Percentiles rank a stretch among this genome's conserved stretches.
Conservation (phyloP, 2,113 vertebrate species). For the Protobothrops mucrosquamatus region DNA sequence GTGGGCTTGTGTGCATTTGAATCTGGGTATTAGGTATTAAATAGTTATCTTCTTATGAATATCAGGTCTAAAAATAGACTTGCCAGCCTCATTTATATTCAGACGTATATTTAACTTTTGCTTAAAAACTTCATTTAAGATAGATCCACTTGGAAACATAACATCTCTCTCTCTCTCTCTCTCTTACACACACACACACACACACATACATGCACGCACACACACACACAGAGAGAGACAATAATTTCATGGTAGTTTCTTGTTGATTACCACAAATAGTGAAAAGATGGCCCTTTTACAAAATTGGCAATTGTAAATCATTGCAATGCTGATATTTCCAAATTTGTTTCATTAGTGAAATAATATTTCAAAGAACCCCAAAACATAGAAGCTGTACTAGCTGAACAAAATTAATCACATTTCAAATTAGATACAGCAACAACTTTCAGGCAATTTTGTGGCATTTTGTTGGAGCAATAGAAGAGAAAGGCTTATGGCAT, state of each 20-base stretch:
- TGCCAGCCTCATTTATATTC: slow-evolving; percentile 7
- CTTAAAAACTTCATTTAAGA: slow-evolving; percentile 29
- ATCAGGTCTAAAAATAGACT: slow-evolving; percentile 18
- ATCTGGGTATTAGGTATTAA: slow-evolving; percentile 17
- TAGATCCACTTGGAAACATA: slow-evolving; percentile 10
- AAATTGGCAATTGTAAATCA: slow-evolving; percentile 50
- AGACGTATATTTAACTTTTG: slow-evolving; percentile 22
- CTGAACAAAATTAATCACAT: slow-evolving; percentile 43
- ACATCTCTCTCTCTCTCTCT: slow-evolving; percentile 3
- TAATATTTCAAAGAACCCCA: slow-evolving; percentile 40
- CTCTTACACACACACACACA: neutral
- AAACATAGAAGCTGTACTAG: slow-evolving; percentile 22
- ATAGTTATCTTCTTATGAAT: neutral
- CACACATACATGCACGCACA: neutral
- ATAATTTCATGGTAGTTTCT: slow-evolving; percentile 43
- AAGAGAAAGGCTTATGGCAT: neutral
- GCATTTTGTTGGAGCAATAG: slow-evolving; percentile 8
- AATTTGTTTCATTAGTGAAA: slow-evolving; percentile 39
- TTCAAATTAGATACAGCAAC: slow-evolving; percentile 32
- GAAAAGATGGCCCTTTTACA: slow-evolving; percentile 41
- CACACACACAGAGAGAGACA: slow-evolving; percentile 15
- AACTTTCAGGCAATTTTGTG: slow-evolving; percentile 37
- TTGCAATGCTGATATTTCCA: slow-evolving; percentile 41
- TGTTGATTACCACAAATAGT: slow-evolving; percentile 48
- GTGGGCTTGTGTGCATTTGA: neutral